A percentile compares a stretch with the other conserved stretches of the same genome.
Conservation (phyloP, 2,797 vertebrate species). For the Diplodus puntazzo region DNA sequence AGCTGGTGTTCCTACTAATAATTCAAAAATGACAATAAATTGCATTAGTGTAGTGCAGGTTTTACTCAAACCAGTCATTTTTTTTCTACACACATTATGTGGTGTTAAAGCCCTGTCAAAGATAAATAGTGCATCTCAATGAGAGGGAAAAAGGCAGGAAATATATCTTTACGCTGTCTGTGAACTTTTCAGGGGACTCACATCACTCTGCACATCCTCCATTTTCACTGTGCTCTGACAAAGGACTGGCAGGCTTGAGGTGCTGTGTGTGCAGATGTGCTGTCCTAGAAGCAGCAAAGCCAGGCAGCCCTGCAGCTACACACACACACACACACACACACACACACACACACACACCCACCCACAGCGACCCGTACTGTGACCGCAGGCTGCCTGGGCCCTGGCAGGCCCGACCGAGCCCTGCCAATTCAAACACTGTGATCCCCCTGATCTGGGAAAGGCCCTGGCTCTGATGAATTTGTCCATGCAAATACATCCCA, state of each 20-base stretch:
- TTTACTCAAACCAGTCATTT: background rate
- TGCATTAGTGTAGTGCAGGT: background rate
- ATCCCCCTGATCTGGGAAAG: constrained; percentile 81
- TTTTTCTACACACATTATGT: background rate
- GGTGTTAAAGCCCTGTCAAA: background rate
- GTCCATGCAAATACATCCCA: constrained; percentile 85
- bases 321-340: constrained; percentile 36
- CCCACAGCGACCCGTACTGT: constrained; percentile 40
- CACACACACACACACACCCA: constrained; percentile 48
- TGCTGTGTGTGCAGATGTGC: constrained; percentile 65
- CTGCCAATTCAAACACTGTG: constrained; percentile 83
- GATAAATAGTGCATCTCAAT: constrained; percentile 12
- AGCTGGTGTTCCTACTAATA: constrained; percentile 14
- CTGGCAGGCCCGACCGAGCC: constrained; percentile 64
- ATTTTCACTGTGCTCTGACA: constrained; percentile 57
- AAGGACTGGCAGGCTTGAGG: constrained; percentile 55
- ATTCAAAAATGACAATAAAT: constrained; percentile 30
- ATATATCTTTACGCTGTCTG: background rate
- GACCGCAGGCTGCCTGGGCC: constrained; percentile 62
- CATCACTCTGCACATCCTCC: constrained; percentile 27
- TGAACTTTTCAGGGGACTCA: constrained; percentile 21
- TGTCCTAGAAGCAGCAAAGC: constrained; percentile 56
- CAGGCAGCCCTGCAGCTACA: constrained; percentile 62
- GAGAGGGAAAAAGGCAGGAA: background rate
- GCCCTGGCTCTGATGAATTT: constrained; percentile 83